Evolutionary conservation across 2,797 vertebrate genomes (phyloP).

Genomic region (Siniperca obscura): DNA sequence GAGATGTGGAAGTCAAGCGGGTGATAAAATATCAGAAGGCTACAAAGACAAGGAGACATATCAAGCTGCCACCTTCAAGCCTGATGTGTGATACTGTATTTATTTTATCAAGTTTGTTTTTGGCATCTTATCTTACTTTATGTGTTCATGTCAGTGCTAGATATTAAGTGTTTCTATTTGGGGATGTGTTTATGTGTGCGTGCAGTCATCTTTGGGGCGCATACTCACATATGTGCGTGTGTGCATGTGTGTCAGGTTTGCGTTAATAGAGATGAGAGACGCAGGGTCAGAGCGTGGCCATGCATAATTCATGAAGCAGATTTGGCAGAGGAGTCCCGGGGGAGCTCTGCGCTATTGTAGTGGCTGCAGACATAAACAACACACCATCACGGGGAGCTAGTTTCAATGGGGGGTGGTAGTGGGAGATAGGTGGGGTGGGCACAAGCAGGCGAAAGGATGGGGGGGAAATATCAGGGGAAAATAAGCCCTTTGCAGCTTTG

Average conservation of each 20-base stretch:
- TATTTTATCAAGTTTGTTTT: conserved; percentile 48
- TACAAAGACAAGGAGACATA: conserved; percentile 56
- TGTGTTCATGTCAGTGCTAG: conserved; percentile 29
- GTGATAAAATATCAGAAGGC: conserved; percentile 72
- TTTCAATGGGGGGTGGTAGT: conserved; percentile 65
- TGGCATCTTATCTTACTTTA: conserved; percentile 52
- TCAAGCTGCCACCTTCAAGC: conserved; percentile 49
- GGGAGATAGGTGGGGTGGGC: conserved; percentile 53
- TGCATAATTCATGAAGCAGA: conserved; percentile 86
- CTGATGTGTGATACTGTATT: conserved; percentile 24
- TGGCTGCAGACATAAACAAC: conserved; percentile 85
- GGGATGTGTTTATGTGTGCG: conserved; percentile 14
- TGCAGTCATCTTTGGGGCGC: conserved; percentile 28
- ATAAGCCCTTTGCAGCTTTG: conserved; percentile 73
- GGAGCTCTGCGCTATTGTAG: conserved; percentile 82
- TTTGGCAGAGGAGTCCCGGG: conserved; percentile 83
- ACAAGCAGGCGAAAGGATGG: conserved; percentile 56
- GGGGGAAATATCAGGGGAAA: conserved; percentile 53
- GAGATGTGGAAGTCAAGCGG: conserved; percentile 68
- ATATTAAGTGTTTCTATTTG: conserved; percentile 55
- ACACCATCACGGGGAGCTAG: conserved; percentile 78
- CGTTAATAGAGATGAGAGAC: conserved; percentile 86
- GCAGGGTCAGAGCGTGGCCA: conserved; percentile 80
- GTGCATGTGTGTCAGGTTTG: conserved; percentile 71
- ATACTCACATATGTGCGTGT: conserved; percentile 31